A percentile compares a stretch with the other conserved stretches of the same genome.
Evolutionary conservation across 2,113 vertebrate genomes (phyloP).

Genomic region (Sceloporus tristichus): DNA sequence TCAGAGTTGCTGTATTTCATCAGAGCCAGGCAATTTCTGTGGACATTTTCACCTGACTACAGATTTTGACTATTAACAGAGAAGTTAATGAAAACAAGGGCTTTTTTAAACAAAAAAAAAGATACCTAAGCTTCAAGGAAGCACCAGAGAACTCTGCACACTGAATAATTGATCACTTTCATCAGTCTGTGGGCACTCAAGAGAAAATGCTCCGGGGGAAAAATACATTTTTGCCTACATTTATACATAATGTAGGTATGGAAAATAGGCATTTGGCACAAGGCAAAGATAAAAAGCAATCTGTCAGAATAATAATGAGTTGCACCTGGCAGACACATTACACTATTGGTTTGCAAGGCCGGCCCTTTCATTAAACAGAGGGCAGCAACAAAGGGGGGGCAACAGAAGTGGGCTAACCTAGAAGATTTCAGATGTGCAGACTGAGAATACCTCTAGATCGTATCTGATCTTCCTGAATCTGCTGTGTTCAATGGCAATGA

Average conservation of each 20-base stretch:
- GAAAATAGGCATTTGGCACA: constrained; percentile 46
- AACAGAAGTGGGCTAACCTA: too few species aligned
- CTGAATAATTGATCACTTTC: constrained; percentile 70
- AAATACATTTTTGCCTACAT: constrained; percentile 57
- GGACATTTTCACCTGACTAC: constrained; percentile 66
- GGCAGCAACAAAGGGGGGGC: too few species aligned
- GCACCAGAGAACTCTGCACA: constrained; percentile 44
- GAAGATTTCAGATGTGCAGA: too few species aligned
- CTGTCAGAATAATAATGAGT: too few species aligned
- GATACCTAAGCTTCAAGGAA: constrained; percentile 38
- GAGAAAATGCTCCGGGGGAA: constrained; percentile 57
- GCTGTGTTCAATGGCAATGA: not conserved
- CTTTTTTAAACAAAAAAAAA: constrained; percentile 21
- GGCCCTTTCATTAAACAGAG: too few species aligned
- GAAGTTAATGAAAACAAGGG: constrained; percentile 74
- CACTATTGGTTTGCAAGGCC: too few species aligned
- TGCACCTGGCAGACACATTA: too few species aligned
- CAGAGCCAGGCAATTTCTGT: constrained; percentile 64
- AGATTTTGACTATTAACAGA: constrained; percentile 61
- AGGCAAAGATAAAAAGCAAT: constrained; percentile 19
- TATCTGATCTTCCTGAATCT: not conserved
- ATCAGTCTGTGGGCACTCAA: constrained; percentile 53
- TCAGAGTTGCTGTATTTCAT: constrained; percentile 43
- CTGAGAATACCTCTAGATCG: not conserved
- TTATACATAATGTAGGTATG: constrained; percentile 16